Percentiles rank a stretch among this genome's conserved stretches.
phyloP scores from a whole-genome alignment of 2,113 vertebrate species.

The Tinamus guttatus region DNA sequence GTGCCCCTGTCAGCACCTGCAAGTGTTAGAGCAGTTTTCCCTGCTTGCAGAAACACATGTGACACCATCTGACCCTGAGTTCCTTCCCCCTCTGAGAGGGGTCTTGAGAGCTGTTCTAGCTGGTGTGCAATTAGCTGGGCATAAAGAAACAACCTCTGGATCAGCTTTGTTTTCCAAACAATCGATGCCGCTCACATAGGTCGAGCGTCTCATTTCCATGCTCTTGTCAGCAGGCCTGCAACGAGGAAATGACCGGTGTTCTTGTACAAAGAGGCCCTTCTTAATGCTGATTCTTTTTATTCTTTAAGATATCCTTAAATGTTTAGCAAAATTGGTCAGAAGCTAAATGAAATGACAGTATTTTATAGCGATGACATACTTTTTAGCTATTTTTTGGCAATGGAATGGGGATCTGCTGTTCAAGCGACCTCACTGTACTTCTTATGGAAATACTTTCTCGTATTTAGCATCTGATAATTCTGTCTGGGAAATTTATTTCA shows the following conservation, averaged over 20 bases:
- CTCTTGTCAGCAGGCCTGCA: background rate
- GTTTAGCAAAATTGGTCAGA: background rate
- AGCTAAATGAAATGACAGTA: background rate
- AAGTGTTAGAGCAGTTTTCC: background rate
- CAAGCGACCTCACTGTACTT: background rate
- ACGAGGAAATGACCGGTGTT: background rate
- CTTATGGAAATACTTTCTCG: background rate
- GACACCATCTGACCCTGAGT: constrained; percentile 57
- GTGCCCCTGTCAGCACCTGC: background rate
- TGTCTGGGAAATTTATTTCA: background rate
- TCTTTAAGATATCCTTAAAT: background rate
- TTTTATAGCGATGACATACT: background rate
- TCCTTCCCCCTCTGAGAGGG: constrained; percentile 4
- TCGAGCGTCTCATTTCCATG: background rate
- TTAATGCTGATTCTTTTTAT: background rate
- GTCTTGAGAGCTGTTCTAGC: background rate
- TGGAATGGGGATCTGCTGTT: background rate
- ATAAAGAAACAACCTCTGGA: constrained; percentile 19
- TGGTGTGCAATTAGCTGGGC: constrained; percentile 44
- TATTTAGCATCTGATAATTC: background rate
- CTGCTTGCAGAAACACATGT: background rate
- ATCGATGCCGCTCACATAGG: background rate
- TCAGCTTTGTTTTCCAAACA: constrained; percentile 49
- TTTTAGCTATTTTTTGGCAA: background rate
- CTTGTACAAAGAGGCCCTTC: background rate